phyloP scores from a whole-genome alignment of 2,888 invertebrate species.

The Anthophora plumipes region DNA sequence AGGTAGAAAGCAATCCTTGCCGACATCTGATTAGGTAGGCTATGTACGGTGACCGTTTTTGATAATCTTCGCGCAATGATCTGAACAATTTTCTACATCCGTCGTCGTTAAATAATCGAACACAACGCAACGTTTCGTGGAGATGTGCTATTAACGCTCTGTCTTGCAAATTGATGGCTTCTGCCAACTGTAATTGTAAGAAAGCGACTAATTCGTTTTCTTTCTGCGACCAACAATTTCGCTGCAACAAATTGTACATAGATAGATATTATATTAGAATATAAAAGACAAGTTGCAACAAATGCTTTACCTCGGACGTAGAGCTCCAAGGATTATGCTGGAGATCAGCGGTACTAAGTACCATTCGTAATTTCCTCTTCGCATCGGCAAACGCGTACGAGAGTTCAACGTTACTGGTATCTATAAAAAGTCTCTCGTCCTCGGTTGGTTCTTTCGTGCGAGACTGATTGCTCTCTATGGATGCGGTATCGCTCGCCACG shows the following conservation, averaged over 20 bases:
- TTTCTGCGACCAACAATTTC: slow-evolving; percentile 83
- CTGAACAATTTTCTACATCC: slow-evolving; percentile 91
- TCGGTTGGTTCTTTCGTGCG: slow-evolving; percentile 83
- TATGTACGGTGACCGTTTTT: slow-evolving; percentile 91
- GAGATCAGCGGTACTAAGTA: slow-evolving; percentile 94
- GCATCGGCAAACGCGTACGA: slow-evolving; percentile 89
- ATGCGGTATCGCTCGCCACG: slow-evolving; percentile 86
- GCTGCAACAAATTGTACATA: slow-evolving; percentile 72
- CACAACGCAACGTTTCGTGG: slow-evolving; percentile 93
- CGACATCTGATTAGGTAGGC: slow-evolving; percentile 93
- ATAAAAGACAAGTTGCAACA: background rate
- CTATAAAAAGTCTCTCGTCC: slow-evolving; percentile 85
- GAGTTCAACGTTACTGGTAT: slow-evolving; percentile 86
- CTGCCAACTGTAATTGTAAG: slow-evolving; percentile 91
- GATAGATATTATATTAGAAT: background rate
- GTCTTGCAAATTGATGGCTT: slow-evolving; percentile 92
- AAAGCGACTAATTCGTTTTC: slow-evolving; percentile 87
- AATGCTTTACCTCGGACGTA: slow-evolving; percentile 75
- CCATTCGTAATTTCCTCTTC: slow-evolving; percentile 95
- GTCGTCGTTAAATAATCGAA: slow-evolving; percentile 89
- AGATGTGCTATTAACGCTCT: slow-evolving; percentile 91
- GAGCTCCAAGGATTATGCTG: slow-evolving; percentile 87
- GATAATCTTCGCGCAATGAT: slow-evolving; percentile 91
- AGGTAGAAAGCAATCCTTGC: slow-evolving; percentile 91
- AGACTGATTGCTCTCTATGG: slow-evolving; percentile 82